Evolutionary conservation across 2,888 invertebrate species (phyloP).

Genomic region (Oscheius sp.): DNA sequence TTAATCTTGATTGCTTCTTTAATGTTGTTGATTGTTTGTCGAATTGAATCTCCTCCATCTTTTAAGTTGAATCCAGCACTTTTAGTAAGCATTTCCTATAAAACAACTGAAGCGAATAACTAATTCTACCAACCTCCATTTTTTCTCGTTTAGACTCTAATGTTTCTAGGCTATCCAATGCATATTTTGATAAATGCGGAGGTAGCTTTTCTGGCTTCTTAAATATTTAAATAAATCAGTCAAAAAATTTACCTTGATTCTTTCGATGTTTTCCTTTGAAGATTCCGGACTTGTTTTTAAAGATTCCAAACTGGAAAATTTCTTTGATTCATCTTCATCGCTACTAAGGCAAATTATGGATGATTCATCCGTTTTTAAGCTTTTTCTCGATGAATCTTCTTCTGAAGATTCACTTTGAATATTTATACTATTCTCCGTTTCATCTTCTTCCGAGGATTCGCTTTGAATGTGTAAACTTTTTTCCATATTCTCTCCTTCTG

Average conservation of each 20-base stretch:
- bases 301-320: too few relatives aligned
- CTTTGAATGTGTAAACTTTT: not conserved
- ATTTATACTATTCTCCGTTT: not conserved
- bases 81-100: not conserved
- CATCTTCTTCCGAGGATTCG: not conserved
- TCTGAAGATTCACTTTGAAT: not conserved
- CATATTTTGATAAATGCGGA: not conserved
- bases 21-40: not conserved
- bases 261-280: not conserved
- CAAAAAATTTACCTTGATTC: not conserved
- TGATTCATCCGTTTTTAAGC: too few relatives aligned
- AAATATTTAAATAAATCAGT: not conserved
- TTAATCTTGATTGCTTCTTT: not conserved
- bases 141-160: not conserved
- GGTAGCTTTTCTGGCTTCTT: not conserved
- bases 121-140: not conserved
- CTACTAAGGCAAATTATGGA: not conserved
- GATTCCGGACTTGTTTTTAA: too few relatives aligned
- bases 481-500: too few relatives aligned
- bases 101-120: not conserved
- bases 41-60: slow-evolving; percentile 13
- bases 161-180: not conserved
- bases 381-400: not conserved
- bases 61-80: not conserved
- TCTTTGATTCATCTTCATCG: not conserved